A percentile compares a stretch with the other conserved stretches of the same genome.
phyloP scores from a whole-genome alignment of 2,113 vertebrate species.

The Lepisosteus oculatus region DNA sequence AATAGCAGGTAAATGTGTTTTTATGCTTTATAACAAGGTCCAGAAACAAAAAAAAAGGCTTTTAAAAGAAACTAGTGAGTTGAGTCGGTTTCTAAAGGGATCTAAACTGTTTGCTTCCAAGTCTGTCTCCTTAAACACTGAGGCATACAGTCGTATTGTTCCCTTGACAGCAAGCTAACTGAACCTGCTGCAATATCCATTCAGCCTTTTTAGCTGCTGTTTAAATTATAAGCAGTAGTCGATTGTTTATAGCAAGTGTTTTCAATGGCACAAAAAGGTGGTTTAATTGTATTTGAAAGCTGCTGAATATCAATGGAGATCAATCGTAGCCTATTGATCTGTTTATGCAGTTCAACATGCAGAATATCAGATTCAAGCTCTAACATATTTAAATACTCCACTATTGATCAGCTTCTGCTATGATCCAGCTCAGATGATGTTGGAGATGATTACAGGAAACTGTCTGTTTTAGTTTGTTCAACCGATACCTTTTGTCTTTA shows the following conservation, averaged over 20 bases:
- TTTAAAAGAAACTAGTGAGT: too few relatives aligned
- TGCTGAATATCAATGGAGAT: constrained; percentile 72
- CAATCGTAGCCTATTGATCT: constrained; percentile 75
- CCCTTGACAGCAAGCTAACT: constrained; percentile 42
- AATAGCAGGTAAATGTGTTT: too few relatives aligned
- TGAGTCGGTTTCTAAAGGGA: too few relatives aligned
- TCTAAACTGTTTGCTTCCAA: neutral
- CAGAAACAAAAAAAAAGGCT: too few relatives aligned
- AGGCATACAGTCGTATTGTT: constrained; percentile 26
- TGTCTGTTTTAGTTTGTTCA: constrained; percentile 49
- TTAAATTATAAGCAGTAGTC: constrained; percentile 58
- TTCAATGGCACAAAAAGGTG: constrained; percentile 55
- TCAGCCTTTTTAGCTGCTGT: constrained; percentile 55
- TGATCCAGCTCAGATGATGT: constrained; percentile 76
- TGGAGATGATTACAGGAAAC: constrained; percentile 70
- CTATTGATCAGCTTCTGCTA: constrained; percentile 76
- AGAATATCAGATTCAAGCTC: constrained; percentile 76
- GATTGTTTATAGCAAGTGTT: constrained; percentile 59
- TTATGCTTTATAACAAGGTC: too few relatives aligned
- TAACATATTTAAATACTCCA: constrained; percentile 81
- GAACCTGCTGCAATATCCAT: constrained; percentile 53
- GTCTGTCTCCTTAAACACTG: neutral
- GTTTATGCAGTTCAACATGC: constrained; percentile 71
- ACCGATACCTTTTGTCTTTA: constrained; percentile 37
- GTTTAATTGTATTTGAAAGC: constrained; percentile 84